These are phyloP conservation scores for Dione juno DNA, from an alignment of 2,888 invertebrate species.

Conservation along the genomic window DNA sequence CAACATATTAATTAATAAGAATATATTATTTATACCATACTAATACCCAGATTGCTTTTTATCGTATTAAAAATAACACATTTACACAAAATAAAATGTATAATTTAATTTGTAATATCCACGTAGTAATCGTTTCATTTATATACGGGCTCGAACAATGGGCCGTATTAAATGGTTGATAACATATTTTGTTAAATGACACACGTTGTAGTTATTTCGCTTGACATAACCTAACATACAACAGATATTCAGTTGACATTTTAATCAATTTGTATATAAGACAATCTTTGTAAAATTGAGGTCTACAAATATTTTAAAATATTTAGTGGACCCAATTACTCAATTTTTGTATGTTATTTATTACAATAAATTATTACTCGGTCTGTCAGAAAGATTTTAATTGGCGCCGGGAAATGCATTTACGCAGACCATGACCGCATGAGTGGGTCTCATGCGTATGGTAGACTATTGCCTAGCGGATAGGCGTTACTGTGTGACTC, in stretches of 20 bases:
- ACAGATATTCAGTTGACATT: background rate
- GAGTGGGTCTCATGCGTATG: background rate
- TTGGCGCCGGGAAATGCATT: background rate
- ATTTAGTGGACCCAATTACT: background rate
- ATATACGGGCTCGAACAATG: conserved; percentile 2
- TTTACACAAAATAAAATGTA: conserved; percentile 11
- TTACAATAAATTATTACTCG: background rate
- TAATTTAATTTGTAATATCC: conserved; percentile 17
- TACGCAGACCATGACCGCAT: background rate
- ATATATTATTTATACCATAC: too few species aligned
- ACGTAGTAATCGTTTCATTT: conserved; percentile 1
- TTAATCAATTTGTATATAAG: background rate
- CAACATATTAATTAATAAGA: too few species aligned
- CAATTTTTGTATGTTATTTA: background rate
- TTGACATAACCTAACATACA: conserved; percentile 2
- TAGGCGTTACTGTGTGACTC: background rate
- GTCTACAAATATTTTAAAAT: background rate
- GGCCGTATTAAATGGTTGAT: background rate
- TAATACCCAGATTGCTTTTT: background rate
- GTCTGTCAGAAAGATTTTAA: background rate
- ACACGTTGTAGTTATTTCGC: background rate
- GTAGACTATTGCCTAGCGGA: background rate
- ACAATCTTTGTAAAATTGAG: background rate
- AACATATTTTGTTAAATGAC: conserved; percentile 16
- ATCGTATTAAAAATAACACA: background rate